phyloP scores from a whole-genome alignment of 2,797 vertebrate genomes.

The Peromyscus melanophrys region DNA sequence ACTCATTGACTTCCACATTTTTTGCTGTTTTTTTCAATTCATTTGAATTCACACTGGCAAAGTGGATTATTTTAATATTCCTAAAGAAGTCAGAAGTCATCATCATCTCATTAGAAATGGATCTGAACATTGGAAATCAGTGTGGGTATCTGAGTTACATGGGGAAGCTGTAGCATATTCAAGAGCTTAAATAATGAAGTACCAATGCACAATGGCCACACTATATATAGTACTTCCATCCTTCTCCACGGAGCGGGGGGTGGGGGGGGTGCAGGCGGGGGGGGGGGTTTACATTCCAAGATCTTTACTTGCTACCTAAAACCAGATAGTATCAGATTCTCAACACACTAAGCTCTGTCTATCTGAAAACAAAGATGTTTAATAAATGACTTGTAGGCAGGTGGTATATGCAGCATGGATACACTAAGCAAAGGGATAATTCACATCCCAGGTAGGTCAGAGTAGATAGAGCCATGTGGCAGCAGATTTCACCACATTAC shows the following conservation, averaged over 20 bases:
- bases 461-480: neutral
- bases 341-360: neutral
- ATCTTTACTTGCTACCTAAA: neutral
- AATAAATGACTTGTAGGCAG: neutral
- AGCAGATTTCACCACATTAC: neutral
- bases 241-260: neutral
- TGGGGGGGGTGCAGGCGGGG: no score
- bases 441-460: neutral
- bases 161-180: neutral
- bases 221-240: neutral
- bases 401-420: neutral
- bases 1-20: conserved; percentile 69
- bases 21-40: conserved; percentile 52
- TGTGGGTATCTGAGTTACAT: neutral
- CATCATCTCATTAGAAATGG: conserved; percentile 14
- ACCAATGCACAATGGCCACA: neutral
- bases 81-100: conserved; percentile 13
- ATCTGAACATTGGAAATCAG: conserved; percentile 66
- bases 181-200: neutral
- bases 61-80: conserved; percentile 67
- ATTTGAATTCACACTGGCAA: conserved; percentile 54
- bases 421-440: neutral
- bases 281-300: neutral
- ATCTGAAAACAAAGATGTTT: neutral
- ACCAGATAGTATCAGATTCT: neutral